Base-by-base conservation (phyloP, 1,140 invertebrate genomes). In the Drosophila subobscura region DNA sequence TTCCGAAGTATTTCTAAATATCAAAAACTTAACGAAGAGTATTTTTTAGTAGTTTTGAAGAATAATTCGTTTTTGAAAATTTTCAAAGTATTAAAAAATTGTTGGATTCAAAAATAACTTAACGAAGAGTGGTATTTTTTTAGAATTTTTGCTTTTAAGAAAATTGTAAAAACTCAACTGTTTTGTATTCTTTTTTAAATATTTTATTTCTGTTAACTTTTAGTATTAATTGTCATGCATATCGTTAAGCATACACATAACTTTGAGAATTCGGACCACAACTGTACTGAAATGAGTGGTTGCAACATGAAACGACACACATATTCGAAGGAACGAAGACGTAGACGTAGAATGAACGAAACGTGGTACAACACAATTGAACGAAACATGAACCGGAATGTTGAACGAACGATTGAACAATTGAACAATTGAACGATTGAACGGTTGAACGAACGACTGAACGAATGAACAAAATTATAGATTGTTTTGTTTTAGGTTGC, bases 391-490 rank as follows among this genome's bases (percentile, higher is more conserved):
- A 37, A 12, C 10, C 33, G 33, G 10, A 37, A 37, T 37, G 33
- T 10, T 46, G 49, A 66, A 74, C 60, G 20, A 57, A 47, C 23
- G 44, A 44, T 33, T 46, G 40, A 56, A 55, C 40, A 14, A 41
- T 22, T 52, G 37, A 58, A 66, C 65, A 33, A 68, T 27, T 71
- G 47, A 60, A 76, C 46, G 16, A 66, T 53, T 45, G 70, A 60
- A 65, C 40, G 29, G 33, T 12, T 66, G 53, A 74, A 65, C 51
- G 55, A 75, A 68, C 47, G 52, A 73, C 20, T 49, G 49, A 74
- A 60, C 74, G 47, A 79, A 72, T 46, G 45, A 72, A 77, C 45
- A 46, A 56, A 66, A 75, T 59, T 59, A 56, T 61, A 55, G 46
- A 46, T 57, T 56, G 12, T 67, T 41, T 40, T 45, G 50, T 42